Base-by-base conservation (phyloP, 2,797 vertebrate genomes). In the Helostoma temminkii region DNA sequence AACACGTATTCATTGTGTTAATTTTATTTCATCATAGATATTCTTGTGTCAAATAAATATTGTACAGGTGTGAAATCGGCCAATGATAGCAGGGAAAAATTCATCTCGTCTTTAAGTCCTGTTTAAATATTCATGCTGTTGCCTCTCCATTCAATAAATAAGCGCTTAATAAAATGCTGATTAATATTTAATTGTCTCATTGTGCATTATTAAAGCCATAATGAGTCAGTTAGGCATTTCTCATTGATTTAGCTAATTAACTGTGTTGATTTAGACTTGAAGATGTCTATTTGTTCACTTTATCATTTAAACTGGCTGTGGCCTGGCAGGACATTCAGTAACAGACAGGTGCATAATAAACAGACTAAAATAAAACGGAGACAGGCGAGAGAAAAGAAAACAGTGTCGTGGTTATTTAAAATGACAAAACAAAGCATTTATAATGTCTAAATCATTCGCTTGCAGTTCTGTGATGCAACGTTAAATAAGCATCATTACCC, bases 191-290 rank as follows among this genome's bases (percentile, higher is more conserved):
- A 88, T 81, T 57, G 30, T 69, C 18, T 74, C 49, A 43, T 52
- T 75, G 55, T 87, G 74, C 64, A 85, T 84, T 86, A 83, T 88
- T 90, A 48, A 91, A 85, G 21, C 43, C 39, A 66, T 48, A 82
- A 82, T 74, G 66, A 81, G 61, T 28, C 69, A 26, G 65, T 67
- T 46, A 41, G 45, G 63, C 26, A 1, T 74, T 76, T 72, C 49
- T 36, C 45, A 75, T 81, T 63, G 65, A 86, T 84, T 70, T 59
- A 42, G 30, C 56, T 83, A 45, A 80, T 87, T 78, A 83, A 52
- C 60, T 1, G 15, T 69, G 61, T 65, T 69, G 65, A 68, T 78
- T 66, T 66, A 55, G 45, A 72, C 59, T 62, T 26, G 41, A 42
- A 68, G 25, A 28, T 39, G 39, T 52, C 2, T 55, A 34, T 80